Evolutionary conservation across 2,888 invertebrate species (phyloP).

Genomic region (Machimus atricapillus): DNA sequence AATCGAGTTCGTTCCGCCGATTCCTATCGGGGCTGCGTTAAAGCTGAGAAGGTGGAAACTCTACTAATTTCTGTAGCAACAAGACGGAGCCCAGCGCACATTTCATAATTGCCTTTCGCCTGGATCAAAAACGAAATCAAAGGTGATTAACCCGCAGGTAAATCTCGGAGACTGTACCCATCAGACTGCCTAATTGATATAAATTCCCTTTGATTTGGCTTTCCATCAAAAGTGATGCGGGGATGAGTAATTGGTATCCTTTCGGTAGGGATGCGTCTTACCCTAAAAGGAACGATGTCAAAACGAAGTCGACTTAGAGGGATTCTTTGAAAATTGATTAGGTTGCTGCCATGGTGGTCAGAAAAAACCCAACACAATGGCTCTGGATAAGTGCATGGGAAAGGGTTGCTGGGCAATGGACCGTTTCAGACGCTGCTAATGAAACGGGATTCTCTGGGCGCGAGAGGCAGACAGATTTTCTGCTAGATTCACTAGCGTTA

Average conservation of each 20-base stretch:
- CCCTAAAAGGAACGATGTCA: not conserved
- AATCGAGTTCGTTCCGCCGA: constrained; percentile 2
- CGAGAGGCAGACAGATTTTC: not conserved
- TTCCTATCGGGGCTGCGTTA: not conserved
- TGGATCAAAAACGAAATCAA: constrained; percentile 22
- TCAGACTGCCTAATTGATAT: constrained; percentile 35
- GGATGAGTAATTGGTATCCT: constrained; percentile 18
- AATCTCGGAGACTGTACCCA: not conserved
- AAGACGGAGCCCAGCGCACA: not conserved
- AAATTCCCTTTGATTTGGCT: constrained; percentile 1
- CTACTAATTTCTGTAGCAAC: not conserved
- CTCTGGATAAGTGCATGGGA: not conserved
- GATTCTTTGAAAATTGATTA: constrained; percentile 10
- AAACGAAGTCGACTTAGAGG: not conserved
- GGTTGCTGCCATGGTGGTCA: not conserved
- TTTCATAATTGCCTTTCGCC: constrained; percentile 4
- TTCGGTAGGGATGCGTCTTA: not conserved
- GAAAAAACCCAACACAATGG: not conserved
- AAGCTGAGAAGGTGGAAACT: not conserved
- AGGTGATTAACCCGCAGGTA: constrained; percentile 31
- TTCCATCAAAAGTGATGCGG: constrained; percentile 24
- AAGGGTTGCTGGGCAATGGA: not conserved
- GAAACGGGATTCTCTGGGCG: not conserved
- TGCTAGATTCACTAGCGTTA: not conserved
- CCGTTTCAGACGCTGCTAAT: not conserved